phyloP scores from a whole-genome alignment of 1,140 invertebrate genomes.

The Theocolax elegans region DNA sequence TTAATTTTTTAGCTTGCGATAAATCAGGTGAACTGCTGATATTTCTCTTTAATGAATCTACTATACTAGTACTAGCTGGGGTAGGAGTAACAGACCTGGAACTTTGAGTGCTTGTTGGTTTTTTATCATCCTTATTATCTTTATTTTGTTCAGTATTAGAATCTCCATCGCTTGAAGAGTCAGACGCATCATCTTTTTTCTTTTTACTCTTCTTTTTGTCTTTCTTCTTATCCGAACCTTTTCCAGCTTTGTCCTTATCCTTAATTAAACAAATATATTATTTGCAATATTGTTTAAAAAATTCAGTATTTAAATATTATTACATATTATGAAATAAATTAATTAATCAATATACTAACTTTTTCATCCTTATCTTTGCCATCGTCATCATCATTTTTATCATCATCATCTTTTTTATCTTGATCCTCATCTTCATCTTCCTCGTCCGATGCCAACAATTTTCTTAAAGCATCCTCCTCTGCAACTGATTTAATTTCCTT shows the following conservation, averaged over 20 bases:
- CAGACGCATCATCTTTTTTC: conserved; percentile 67
- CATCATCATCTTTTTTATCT: conserved; percentile 71
- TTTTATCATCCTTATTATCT: conserved; percentile 67
- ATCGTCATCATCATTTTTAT: conserved; percentile 74
- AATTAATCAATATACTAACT: conserved; percentile 58
- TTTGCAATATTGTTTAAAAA: conserved; percentile 15
- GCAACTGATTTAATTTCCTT: conserved; percentile 85
- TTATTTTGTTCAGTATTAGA: conserved; percentile 74
- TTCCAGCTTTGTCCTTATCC: conserved; percentile 61
- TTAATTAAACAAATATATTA: conserved; percentile 39
- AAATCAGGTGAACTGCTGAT: conserved; percentile 67
- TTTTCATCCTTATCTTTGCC: conserved; percentile 73
- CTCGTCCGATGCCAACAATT: conserved; percentile 89
- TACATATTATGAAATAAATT: neutral
- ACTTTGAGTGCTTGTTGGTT: conserved; percentile 67
- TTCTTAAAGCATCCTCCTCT: conserved; percentile 89
- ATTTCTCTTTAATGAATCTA: conserved; percentile 64
- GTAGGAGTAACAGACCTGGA: conserved; percentile 76
- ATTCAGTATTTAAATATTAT: conserved; percentile 4
- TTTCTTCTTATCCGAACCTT: conserved; percentile 49
- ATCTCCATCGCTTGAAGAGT: conserved; percentile 81
- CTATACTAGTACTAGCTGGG: conserved; percentile 42
- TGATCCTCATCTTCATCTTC: conserved; percentile 87
- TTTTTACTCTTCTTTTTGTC: conserved; percentile 65
- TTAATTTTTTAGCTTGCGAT: conserved; percentile 72